These are phyloP conservation scores for Galbula dea DNA, from an alignment of 2,113 vertebrate genomes.

Conservation along the genomic window DNA sequence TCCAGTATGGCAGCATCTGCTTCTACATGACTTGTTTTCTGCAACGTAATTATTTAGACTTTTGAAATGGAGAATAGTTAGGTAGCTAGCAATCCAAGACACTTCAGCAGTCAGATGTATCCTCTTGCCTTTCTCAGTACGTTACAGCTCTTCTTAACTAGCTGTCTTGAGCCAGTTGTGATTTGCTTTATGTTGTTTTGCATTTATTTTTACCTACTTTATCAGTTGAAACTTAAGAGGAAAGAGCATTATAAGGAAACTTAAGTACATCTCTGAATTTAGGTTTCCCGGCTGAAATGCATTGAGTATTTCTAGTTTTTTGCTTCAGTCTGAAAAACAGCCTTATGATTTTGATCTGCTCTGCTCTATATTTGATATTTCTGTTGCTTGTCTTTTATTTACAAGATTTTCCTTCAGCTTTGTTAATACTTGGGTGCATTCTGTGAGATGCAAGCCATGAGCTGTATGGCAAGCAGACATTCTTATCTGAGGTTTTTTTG, in stretches of 20 bases:
- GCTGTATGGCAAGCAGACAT: neutral
- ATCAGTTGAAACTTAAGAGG: neutral
- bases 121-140: neutral
- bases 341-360: neutral
- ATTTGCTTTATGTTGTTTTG: neutral
- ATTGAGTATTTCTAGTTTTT: neutral
- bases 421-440: neutral
- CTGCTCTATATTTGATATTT: neutral
- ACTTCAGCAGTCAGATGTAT: neutral
- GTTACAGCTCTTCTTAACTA: neutral
- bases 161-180: neutral
- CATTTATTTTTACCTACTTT: neutral
- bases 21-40: neutral
- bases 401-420: neutral
- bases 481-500: constrained; percentile 18
- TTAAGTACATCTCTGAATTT: neutral
- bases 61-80: neutral
- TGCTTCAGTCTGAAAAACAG: neutral
- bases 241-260: neutral
- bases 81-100: neutral
- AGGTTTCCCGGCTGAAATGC: neutral
- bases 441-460: neutral
- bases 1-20: neutral
- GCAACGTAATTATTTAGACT: neutral
- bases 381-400: neutral